Evolutionary conservation across 1,140 invertebrate genomes (phyloP), one percentile per base, ranked within the genome.

Genomic region (Drosophila sulfurigaster): DNA sequence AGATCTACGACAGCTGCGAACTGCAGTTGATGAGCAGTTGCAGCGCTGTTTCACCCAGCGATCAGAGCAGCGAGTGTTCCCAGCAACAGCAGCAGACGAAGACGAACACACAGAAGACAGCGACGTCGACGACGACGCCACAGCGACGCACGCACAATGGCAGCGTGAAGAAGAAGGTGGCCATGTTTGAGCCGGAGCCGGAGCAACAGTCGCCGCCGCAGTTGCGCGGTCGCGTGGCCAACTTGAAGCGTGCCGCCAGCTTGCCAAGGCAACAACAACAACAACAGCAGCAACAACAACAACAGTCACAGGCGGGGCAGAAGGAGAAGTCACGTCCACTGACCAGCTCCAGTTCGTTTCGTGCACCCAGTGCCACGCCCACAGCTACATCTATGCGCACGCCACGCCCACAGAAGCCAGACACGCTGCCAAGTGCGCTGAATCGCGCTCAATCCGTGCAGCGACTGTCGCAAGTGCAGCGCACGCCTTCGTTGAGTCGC

Each of bases 41-140:
- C 32, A 91, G 92, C 15, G 94, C 93, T 2, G 94, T 95, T 70
- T 94, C 94, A 8, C 95, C 94, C 16, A 95, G 95, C 78, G 95
- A 95, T 70, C 94, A 95, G 68, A 96, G 96, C 15, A 96, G 96
- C 75, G 96, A 96, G 82, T 96, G 95, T 87, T 96, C 95, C 3
- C 59, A 68, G 5, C 6, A 10, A 10, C 35, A 38, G 7, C 41
- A 43, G 38, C 38, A 32, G 32, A 32, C 38, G 11, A 10, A 41
- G 38, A 3, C 11, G n/a, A 43, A 5, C 41, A 43, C 11, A 7
- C 3, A 4, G 35, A 38, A 7, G 35, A 11, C 35, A 10, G 0
- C 35, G 35, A 38, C 35, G 35, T 8, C 35, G 20, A 74, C 65
- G 1, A 92, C 92, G 1, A 83, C 81, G 45, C 75, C 76, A 70